These are phyloP conservation scores for Capitulum mitella DNA, from an alignment of 2,888 invertebrate genomes.

Conservation along the genomic window DNA sequence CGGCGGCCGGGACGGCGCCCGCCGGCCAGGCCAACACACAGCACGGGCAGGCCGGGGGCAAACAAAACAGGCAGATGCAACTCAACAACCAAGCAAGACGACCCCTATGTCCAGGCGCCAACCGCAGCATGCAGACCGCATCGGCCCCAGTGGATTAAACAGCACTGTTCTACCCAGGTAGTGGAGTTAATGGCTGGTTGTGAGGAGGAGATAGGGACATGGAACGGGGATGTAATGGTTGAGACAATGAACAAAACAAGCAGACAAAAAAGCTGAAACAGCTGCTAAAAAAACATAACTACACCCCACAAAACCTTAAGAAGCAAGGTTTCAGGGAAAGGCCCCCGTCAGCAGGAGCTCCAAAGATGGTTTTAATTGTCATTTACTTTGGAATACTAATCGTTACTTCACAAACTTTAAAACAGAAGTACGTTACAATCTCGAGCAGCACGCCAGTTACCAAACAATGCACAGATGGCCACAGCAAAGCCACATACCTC, in stretches of 20 bases:
- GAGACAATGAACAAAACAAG: not conserved
- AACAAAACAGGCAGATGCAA: conserved; percentile 13
- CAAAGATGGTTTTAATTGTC: not conserved
- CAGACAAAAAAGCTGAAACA: not conserved
- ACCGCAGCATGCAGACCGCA: not conserved
- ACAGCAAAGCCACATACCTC: conserved; percentile 47
- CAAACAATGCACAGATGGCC: not conserved
- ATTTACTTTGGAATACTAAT: not conserved
- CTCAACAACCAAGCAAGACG: not conserved
- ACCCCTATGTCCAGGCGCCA: not conserved
- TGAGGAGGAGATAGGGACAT: not conserved
- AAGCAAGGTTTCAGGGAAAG: not conserved
- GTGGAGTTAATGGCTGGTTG: too few species aligned
- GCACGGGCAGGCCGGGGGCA: not conserved
- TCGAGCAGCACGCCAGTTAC: too few species aligned
- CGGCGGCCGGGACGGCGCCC: too few species aligned
- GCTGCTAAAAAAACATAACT: not conserved
- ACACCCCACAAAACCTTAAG: not conserved
- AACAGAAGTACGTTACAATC: too few species aligned
- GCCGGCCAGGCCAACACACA: too few species aligned
- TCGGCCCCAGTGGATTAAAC: not conserved
- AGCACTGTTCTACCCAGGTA: not conserved
- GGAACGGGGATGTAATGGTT: not conserved
- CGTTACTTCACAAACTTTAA: too few species aligned
- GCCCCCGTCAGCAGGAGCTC: not conserved